These are phyloP conservation scores for Vollenhovia emeryi DNA, from an alignment of 1,140 invertebrate genomes.

Conservation along the genomic window DNA sequence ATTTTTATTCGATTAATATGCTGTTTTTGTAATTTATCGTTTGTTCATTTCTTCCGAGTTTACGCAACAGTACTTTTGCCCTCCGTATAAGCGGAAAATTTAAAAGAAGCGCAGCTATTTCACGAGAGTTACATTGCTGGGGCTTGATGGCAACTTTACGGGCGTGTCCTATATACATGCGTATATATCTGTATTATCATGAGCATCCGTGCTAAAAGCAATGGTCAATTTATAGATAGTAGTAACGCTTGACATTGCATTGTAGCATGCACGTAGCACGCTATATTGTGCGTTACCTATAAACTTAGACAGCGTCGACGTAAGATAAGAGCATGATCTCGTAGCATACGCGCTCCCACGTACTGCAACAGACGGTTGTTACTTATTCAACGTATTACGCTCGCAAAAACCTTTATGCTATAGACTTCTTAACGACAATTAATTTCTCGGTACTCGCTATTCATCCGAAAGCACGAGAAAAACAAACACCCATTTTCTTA, in stretches of 20 bases:
- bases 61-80: background rate
- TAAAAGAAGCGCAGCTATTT: background rate
- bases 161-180: background rate
- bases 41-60: background rate
- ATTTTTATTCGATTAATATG: constrained; percentile 3
- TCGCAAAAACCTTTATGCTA: background rate
- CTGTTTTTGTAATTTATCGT: background rate
- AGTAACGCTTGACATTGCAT: background rate
- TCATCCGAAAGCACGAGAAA: background rate
- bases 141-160: background rate
- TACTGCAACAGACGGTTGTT: background rate
- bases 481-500: background rate
- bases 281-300: background rate
- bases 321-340: constrained; percentile 17
- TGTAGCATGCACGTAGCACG: background rate
- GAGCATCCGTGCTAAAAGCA: constrained; percentile 20
- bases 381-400: background rate
- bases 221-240: constrained; percentile 9
- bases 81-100: background rate
- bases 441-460: background rate
- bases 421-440: background rate
- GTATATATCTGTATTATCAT: background rate
- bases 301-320: constrained; percentile 7
- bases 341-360: background rate
- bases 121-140: background rate